Evolutionary conservation across 2,888 invertebrate genomes (phyloP), one percentile per base, ranked within the genome.

Genomic region (Subacronicta megacephala): DNA sequence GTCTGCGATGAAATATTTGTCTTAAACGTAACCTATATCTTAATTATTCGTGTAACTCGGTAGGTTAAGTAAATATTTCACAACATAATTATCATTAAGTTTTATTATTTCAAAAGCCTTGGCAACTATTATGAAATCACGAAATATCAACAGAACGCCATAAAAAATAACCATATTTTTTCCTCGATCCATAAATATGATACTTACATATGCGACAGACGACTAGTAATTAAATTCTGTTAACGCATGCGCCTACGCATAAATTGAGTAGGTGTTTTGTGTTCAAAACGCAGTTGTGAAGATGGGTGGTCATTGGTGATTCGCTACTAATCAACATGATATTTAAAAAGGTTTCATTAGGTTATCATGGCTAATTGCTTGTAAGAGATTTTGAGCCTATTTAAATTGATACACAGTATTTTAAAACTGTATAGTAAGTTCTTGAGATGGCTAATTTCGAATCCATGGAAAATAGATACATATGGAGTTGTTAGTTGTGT

Each of bases 101-200:
- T n/a, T 31, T 31, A n/a, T n/a, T 31, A 31, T 31, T 31, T n/a
- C 31, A n/a, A 31, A 31, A 31, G n/a, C 31, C 31, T 31, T 31
- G n/a, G 3, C 31, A 31, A 31, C 4, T 1, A 31, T 31, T 0
- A 31, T 5, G 31, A 29, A 29, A 29, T 29, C 29, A 29, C 29
- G 12, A 31, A 31, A 31, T n/a, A 31, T 31, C n/a, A 31, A 31
- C n/a, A 31, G 31, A 31, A 31, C n/a, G 31, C 31, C 31, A 31
- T 31, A 31, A 31, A 31, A 31, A 23, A 3, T 6, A 23, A 29
- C 29, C 31, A 31, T 31, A n/a, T 31, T 31, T 31, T 31, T 31
- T 5, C n/a, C 31, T 5, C n/a, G 1, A 6, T 0, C 31, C 31
- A 31, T 31, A 31, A 29, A 31, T 6, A 31, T n/a, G 5, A n/a